Percentiles rank a stretch among this genome's conserved stretches.
Evolutionary conservation across 2,888 invertebrate species (phyloP).

Genomic region (Ferdinandea cuprea): DNA sequence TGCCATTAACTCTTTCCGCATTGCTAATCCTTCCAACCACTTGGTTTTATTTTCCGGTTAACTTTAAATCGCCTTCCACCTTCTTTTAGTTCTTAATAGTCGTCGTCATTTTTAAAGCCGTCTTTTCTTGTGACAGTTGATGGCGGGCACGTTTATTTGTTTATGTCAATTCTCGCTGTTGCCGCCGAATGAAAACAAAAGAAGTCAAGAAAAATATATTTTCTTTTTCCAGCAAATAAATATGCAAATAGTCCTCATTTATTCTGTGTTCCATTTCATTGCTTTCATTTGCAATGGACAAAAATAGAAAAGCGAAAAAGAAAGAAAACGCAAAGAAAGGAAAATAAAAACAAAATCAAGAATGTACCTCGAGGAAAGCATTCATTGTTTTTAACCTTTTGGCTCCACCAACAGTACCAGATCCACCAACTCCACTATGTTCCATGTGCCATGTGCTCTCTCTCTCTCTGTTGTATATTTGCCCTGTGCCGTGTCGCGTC

Average conservation of each 20-base stretch:
- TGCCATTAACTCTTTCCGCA: constrained; percentile 66
- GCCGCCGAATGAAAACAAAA: constrained; percentile 55
- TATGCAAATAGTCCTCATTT: constrained; percentile 74
- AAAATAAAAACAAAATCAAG: constrained; percentile 62
- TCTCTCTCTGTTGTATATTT: not conserved
- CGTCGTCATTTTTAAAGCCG: constrained; percentile 26
- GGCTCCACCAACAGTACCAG: constrained; percentile 13
- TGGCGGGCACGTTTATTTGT: constrained; percentile 65
- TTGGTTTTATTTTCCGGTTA: constrained; percentile 34
- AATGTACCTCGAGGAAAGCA: constrained; percentile 49
- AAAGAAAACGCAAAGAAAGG: constrained; percentile 29
- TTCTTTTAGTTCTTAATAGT: not conserved
- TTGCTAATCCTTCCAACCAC: constrained; percentile 48
- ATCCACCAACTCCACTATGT: constrained; percentile 19
- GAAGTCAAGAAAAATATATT: constrained; percentile 8
- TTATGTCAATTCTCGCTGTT: constrained; percentile 61
- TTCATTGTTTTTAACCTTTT: constrained; percentile 70
- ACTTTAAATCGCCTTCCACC: constrained; percentile 9
- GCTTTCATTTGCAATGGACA: constrained; percentile 70
- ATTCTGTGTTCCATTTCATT: constrained; percentile 73
- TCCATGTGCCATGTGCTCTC: constrained; percentile 48
- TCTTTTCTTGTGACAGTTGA: constrained; percentile 28
- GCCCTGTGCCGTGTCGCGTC: not conserved
- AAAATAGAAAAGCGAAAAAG: constrained; percentile 31
- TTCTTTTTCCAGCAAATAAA: constrained; percentile 54